These are phyloP conservation scores for Anguilla marmorata DNA, from an alignment of 2,797 vertebrate genomes.

Conservation along the genomic window DNA sequence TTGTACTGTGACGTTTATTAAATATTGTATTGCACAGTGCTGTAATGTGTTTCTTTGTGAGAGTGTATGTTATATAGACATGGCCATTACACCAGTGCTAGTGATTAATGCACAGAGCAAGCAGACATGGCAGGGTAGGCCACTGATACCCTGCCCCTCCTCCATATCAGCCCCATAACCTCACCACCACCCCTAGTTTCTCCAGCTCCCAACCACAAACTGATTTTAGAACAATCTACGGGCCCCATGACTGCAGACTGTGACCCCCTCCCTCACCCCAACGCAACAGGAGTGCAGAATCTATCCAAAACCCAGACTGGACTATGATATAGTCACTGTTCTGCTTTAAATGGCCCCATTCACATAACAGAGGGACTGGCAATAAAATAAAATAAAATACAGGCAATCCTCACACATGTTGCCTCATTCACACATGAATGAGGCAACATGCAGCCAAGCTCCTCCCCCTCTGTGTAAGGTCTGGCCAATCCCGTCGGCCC, in stretches of 20 bases:
- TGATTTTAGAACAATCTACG: not conserved
- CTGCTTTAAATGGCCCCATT: conserved; percentile 59
- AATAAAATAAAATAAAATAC: conserved; percentile 22
- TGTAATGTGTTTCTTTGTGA: conserved; percentile 5
- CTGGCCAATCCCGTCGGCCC: not conserved
- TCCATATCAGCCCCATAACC: not conserved
- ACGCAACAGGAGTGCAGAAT: not conserved
- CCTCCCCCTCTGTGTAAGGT: not conserved
- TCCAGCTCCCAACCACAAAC: not conserved
- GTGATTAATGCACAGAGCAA: conserved; percentile 41
- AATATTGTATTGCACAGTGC: not conserved
- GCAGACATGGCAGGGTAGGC: conserved; percentile 30
- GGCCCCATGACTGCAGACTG: not conserved
- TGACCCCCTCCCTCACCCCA: not conserved
- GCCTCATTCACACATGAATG: conserved; percentile 34
- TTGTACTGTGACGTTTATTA: not conserved
- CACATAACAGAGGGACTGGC: conserved; percentile 34
- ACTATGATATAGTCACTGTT: conserved; percentile 38
- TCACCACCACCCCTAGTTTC: not conserved
- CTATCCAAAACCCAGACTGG: conserved; percentile 19
- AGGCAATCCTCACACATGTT: not conserved
- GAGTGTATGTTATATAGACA: not conserved
- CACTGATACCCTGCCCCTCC: not conserved
- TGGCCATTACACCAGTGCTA: conserved; percentile 24
- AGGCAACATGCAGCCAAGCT: not conserved